phyloP scores from a whole-genome alignment of 53 echinoderm and acorn worm species.

The Paracentrotus lividus region DNA sequence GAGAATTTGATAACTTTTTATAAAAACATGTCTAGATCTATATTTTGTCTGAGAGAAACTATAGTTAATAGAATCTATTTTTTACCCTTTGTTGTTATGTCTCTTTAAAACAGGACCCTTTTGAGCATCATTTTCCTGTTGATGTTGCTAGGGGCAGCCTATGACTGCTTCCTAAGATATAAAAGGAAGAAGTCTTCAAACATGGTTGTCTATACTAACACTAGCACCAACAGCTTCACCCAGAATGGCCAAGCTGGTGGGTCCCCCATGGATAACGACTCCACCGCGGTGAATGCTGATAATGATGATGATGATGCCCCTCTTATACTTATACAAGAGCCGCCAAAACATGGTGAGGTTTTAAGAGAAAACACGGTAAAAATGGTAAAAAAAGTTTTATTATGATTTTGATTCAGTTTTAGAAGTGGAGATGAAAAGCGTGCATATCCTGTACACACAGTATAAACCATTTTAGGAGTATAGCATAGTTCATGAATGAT shows the following conservation, averaged over 20 bases:
- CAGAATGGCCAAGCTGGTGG: background rate
- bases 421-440: too few relatives aligned
- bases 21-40: too few relatives aligned
- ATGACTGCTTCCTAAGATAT: slow-evolving; percentile 25
- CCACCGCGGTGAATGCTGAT: background rate
- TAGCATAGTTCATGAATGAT: too few relatives aligned
- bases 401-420: too few relatives aligned
- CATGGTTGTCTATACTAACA: slow-evolving; percentile 33
- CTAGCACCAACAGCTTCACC: background rate
- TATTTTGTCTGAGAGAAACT: too few relatives aligned
- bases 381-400: too few relatives aligned
- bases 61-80: too few relatives aligned
- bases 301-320: slow-evolving; percentile 13
- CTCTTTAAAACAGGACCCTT: background rate
- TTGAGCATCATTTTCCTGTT: slow-evolving; percentile 43
- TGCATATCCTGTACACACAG: too few relatives aligned
- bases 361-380: too few relatives aligned
- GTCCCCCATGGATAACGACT: background rate
- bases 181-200: background rate
- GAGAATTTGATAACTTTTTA: too few relatives aligned
- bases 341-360: slow-evolving; percentile 42
- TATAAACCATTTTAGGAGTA: too few relatives aligned
- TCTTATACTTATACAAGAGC: background rate
- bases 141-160: slow-evolving; percentile 53
- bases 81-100: background rate